Base-by-base conservation (phyloP, 2,113 vertebrate genomes). In the Emydura subglobosa region DNA sequence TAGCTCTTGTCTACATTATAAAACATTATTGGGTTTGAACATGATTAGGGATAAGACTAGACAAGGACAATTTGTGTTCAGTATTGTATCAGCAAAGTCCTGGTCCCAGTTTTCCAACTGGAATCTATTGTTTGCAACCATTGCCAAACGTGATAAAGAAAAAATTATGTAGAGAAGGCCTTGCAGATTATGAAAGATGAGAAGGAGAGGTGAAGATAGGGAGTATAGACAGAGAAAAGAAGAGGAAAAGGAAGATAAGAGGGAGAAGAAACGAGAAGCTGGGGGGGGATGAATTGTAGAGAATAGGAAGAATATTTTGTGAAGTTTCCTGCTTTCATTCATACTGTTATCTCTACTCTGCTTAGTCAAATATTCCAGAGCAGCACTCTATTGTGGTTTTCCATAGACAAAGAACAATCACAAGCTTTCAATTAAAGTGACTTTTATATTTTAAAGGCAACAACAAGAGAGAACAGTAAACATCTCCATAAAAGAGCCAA, bases 371-470 rank as follows among this genome's bases (percentile, higher is more conserved):
- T 90, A 74, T 59, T 92, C 27, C 22, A 86, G 74, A 9, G 34
- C 2, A 1, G 79, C 93, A 93, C 79, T 68, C 13, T 79, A 47
- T 55, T 74, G 65, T 95, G 9, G 10, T 86, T 86, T 86, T 91
- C 83, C 4, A 17, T 83, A 88, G 50, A n/a, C 2, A 88, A 87
- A 86, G 22, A 3, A 6, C 12, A 49, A n/a, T 50, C 53, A 74
- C 0, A 1, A 27, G 19, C 22, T 86, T 92, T 39, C 4, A 65
- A 4, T 86, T 94, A 50, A 92, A 92, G 82, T 17, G 42, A 50
- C 27, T 78, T 76, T 49, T 89, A 89, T 92, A 79, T 1, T 92
- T 86, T n/a, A 65, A 95, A 88, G 19, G 7, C 85, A 94, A 82
- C 9, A 91, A 49, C 42, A 92, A 83, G 82, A 25, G 84, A 31